Base-by-base conservation (phyloP, 2,888 invertebrate species). In the Bimastos eiseni region DNA sequence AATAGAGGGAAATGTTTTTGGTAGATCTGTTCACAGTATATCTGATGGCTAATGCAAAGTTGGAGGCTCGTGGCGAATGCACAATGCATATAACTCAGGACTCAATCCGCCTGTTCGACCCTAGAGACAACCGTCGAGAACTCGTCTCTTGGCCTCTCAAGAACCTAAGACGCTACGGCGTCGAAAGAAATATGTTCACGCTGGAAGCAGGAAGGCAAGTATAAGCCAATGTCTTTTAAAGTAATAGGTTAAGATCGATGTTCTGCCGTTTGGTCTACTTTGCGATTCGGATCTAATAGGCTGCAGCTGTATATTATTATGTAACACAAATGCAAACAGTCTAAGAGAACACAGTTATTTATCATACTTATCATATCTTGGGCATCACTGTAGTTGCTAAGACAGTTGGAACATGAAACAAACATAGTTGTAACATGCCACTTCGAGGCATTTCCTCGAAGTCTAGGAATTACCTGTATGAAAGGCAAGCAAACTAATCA, bases 131-230 rank as follows among this genome's bases (percentile, higher is more conserved):
- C 34, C 86, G 86, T 30, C 44, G 49, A 36, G 90, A 90, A 44
- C 84, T 90, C 34, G 90, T 90, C 24, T 37, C 88, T 15, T 90
- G 90, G 90, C 90, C 90, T 33, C 41, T 90, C n/a, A 86, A 90
- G 86, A 90, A 90, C 34, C 36, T 90, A 13, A 37, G 90, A 34
- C 86, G 88, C 34, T 90, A 90, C n/a, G 90, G 86, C 30, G 90
- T 90, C 84, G 90, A 90, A 88, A 38, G 90, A 41, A 88, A 49
- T 33, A 70, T 90, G 44, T 90, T 90, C 90, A 90, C 84, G 17
- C 84, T 90, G 36, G 90, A 90, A 44, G 88, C 90, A 49, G 90
- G 90, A 86, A 90, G 90, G 90, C 88, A 49, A 49, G 88, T 37
- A 70, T 11, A n/a, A 70, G 17, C 30, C 70, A 70, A 70, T 8